These are phyloP conservation scores for Hipposideros armiger DNA, from an alignment of 2,113 vertebrate species.

Conservation along the genomic window DNA sequence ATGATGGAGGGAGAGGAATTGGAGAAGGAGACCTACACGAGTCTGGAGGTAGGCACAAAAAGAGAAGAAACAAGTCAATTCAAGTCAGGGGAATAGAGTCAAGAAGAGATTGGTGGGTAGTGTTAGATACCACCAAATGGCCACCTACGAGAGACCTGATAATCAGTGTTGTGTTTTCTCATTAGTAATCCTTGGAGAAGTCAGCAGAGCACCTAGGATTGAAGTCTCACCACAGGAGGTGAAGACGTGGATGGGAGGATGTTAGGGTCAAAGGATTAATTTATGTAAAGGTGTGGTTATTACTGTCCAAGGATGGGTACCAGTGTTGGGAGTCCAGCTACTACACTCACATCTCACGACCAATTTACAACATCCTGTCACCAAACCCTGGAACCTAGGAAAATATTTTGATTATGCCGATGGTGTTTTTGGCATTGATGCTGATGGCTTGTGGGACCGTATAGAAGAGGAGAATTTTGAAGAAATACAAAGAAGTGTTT, in stretches of 20 bases:
- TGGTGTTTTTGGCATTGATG: not conserved
- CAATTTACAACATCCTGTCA: constrained; percentile 17
- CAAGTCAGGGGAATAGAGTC: not conserved
- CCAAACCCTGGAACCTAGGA: not conserved
- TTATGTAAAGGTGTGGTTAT: not conserved
- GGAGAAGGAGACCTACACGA: not conserved
- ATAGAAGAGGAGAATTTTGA: not conserved
- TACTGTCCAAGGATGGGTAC: not conserved
- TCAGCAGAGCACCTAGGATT: not conserved
- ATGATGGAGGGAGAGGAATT: not conserved
- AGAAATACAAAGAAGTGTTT: not conserved
- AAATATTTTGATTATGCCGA: not conserved
- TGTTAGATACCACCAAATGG: not conserved
- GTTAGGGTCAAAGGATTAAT: not conserved
- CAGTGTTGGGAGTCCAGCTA: not conserved
- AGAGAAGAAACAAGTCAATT: not conserved
- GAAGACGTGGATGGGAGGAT: not conserved
- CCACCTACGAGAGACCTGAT: not conserved
- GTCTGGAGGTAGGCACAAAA: not conserved
- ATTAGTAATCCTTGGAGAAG: not conserved
- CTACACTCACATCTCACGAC: not conserved
- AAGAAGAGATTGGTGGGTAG: not conserved
- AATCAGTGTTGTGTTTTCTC: not conserved
- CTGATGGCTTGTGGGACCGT: not conserved
- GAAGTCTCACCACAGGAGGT: not conserved